phyloP scores from a whole-genome alignment of 2,113 vertebrate genomes.

The Pterophyllum scalare region DNA sequence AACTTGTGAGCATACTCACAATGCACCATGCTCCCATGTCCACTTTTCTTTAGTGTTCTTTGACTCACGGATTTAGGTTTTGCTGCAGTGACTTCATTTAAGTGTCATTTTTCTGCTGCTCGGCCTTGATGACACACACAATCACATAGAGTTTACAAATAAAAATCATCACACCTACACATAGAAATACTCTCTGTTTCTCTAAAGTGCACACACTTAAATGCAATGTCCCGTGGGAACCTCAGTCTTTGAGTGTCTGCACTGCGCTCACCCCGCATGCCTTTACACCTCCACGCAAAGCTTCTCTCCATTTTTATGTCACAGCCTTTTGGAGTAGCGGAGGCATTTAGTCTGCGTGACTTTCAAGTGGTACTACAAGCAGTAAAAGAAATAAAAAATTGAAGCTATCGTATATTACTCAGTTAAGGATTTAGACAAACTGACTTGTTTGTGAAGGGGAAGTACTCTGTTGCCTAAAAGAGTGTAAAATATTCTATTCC shows the following conservation, averaged over 20 bases:
- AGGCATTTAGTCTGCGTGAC: slow-evolving; percentile 10
- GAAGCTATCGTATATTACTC: neutral
- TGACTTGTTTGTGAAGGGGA: neutral
- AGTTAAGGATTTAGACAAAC: neutral
- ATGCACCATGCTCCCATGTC: neutral
- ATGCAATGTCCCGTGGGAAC: neutral
- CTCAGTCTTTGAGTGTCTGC: slow-evolving; percentile 4
- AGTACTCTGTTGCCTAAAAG: neutral
- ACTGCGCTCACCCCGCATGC: neutral
- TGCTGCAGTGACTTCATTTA: slow-evolving; percentile 12
- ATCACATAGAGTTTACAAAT: neutral
- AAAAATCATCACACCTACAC: slow-evolving; percentile 6
- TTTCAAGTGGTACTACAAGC: slow-evolving; percentile 5
- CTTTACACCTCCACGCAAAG: slow-evolving; percentile 22
- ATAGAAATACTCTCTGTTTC: neutral
- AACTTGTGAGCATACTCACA: slow-evolving; percentile 25
- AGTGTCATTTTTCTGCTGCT: slow-evolving; percentile 10
- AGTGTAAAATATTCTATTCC: too few species aligned
- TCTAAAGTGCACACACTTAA: slow-evolving; percentile 1
- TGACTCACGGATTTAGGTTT: slow-evolving; percentile 10
- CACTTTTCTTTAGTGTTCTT: slow-evolving; percentile 19
- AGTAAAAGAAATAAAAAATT: slow-evolving; percentile 12
- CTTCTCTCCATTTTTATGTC: slow-evolving; percentile 22
- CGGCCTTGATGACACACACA: slow-evolving; percentile 4
- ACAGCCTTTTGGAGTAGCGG: neutral